Base-by-base conservation (phyloP, 2,888 invertebrate species). In the Marasmarcha lunaedactyla region DNA sequence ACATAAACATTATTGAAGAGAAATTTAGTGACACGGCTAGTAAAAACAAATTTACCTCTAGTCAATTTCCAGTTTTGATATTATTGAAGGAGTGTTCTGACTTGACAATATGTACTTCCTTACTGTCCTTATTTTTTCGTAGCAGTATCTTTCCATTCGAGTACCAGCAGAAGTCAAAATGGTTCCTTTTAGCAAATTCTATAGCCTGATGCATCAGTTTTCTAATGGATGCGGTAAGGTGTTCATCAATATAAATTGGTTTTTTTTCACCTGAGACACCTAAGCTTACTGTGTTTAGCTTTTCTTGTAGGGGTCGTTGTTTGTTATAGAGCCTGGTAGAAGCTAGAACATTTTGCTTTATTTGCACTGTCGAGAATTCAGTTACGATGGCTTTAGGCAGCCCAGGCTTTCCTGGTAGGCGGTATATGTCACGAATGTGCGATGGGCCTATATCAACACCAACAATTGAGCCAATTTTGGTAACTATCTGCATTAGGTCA, bases 71-170 rank as follows among this genome's bases (percentile, higher is more conserved):
- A 6, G 2, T 11, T 11, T 30, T 10, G n/a, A 10, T 11, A 30
- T 3, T 6, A 30, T 11, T 30, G 3, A 20, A 7, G 20, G 4
- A 20, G 3, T 20, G 20, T 5, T 36, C 36, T 10, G 36, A 15
- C 15, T 36, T 5, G 3, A 36, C 12, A 2, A 20, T 11, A 2
- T 7, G 15, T 12, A 15, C 15, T 10, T 14, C 15, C 6, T 20
- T 15, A 9, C 4, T 4, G 20, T 36, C 20, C n/a, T 5, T 36
- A n/a, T n/a, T n/a, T n/a, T n/a, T n/a, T 2, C 36, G 36, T 4
- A 36, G 5, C 2, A 15, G 15, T 10, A 36, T 36, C 15, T 15
- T 36, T 10, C 36, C 36, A 36, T 36, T 36, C 15, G 36, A n/a
- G 10, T 14, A 9, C 36, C 36, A 36, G n/a, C 36, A 36, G 11